These are phyloP conservation scores for Campaea margaritaria DNA, from an alignment of 2,888 invertebrate species.

Conservation along the genomic window DNA sequence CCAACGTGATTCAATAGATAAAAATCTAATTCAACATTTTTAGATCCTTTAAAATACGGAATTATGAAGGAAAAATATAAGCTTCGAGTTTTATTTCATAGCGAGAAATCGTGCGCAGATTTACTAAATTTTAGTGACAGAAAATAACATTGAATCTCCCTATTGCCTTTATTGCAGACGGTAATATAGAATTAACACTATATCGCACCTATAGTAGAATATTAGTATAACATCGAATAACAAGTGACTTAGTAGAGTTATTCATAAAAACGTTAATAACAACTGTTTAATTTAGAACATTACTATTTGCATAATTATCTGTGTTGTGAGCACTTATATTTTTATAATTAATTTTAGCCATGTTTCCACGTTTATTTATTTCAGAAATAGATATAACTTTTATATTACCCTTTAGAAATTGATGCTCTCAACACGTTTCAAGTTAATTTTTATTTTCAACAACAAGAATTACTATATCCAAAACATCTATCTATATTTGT, in stretches of 20 bases:
- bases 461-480: conserved; percentile 66
- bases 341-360: not conserved
- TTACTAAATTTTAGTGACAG: conserved; percentile 3
- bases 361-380: too few species aligned
- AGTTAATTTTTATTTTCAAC: conserved; percentile 54
- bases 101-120: conserved; percentile 10
- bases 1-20: conserved; percentile 38
- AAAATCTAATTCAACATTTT: conserved; percentile 20
- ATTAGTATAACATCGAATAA: conserved; percentile 50
- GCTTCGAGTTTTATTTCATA: conserved; percentile 2
- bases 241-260: conserved; percentile 53
- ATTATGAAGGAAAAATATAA: conserved; percentile 6
- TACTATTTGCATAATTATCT: conserved; percentile 10
- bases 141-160: conserved; percentile 23
- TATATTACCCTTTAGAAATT: conserved; percentile 25
- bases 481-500: conserved; percentile 60
- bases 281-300: conserved; percentile 29
- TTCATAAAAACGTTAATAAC: conserved; percentile 53
- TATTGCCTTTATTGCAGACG: conserved; percentile 12
- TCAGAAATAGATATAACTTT: conserved; percentile 6
- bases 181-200: conserved; percentile 18
- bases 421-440: conserved; percentile 36
- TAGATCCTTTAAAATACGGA: conserved; percentile 7
- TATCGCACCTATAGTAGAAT: conserved; percentile 30
- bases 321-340: conserved; percentile 42